Base-by-base conservation (phyloP, 1,140 invertebrate species). In the Prorops nasuta region DNA sequence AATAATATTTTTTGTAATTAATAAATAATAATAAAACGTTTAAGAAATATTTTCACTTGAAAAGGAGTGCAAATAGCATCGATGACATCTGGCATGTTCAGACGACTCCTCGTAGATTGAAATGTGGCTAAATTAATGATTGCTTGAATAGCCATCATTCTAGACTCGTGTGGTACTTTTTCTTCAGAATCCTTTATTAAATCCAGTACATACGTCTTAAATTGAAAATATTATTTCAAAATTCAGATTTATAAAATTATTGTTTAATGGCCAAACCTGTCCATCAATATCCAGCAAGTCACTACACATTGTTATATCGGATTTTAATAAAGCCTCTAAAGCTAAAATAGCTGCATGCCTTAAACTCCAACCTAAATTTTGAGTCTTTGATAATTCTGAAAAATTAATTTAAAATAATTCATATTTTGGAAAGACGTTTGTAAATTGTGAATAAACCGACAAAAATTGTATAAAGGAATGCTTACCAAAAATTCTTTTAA, bases 291-390 rank as follows among this genome's bases (percentile, higher is more conserved):
- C 24, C 1, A 64, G 31, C 19, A 67, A 58, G 10, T 60, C 43
- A 4, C 54, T 10, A 19, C 66, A 67, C 44, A 69, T 71, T 32
- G 58, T 54, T 3, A 31, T 19, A 45, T 70, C 45, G 7, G 44
- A 58, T 3, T 15, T 44, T 2, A 70, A 51, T n/a, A 75, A 39
- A 22, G 64, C 59, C 14, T 58, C 65, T 1, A 73, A 39, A 0
- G 67, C 62, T n/a, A 59, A 64, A 4, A 51, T 32, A 0, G 66
- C 71, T 2, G 64, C 40, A n/a, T 66, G 40, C 15, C 58, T 67
- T 0, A 48, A 12, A 1, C 16, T 12, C 62, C 59, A 68, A 6
- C 57, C 51, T 0, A 67, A 31, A 1, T 50, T 49, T 2, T 66
- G 57, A 15, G 69, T 51, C 19, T 52, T 63, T 7, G 69, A 28